Evolutionary conservation across 2,888 invertebrate species (phyloP), one percentile per base, ranked within the genome.

Genomic region (Cryptocephalus moraei): DNA sequence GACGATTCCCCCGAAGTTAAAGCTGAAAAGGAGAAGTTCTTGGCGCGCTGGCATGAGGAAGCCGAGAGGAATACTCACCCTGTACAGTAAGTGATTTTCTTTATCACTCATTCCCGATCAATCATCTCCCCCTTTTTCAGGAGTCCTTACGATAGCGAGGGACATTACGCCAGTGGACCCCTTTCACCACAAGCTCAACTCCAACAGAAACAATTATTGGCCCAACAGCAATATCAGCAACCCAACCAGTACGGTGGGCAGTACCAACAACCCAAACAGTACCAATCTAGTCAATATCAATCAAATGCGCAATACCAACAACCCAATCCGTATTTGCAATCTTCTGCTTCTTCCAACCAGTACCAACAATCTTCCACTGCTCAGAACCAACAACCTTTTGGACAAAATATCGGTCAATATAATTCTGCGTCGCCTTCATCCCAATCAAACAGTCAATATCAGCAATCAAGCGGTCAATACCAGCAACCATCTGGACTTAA

Each of bases 1-100:
- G 77, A 80, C 53, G 86, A 86, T 63, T 80, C 81, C 0, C 81
- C 82, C 0, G 86, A 80, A 51, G 85, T 87, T 4, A 74, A 76
- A 49, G 80, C 77, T 11, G 86, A 85, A 33, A 79, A 84, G 52
- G 75, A 81, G 43, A 82, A 80, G 45, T 82, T 82, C 64, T 79
- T 81, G 62, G 75, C 76, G 59, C 75, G 81, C 22, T 84, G 84
- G 84, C 73, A 80, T 36, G 81, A 79, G 61, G 77, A 81, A 48
- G 83, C 82, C 38, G 77, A 76, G 46, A 63, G 70, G 42, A 70
- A 70, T 52, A 62, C 62, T 9, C 62, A 63, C 47, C 67, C 69
- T 8, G 57, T 66, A 32, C 53, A 53, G 67, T 68, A 58, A 61
- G 68, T 62, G 47, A 42, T 38, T 31, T 13, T 36, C 36, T 36